Evolutionary conservation across 2,888 invertebrate species (phyloP).

Genomic region (Drosophila parthenogenetica): DNA sequence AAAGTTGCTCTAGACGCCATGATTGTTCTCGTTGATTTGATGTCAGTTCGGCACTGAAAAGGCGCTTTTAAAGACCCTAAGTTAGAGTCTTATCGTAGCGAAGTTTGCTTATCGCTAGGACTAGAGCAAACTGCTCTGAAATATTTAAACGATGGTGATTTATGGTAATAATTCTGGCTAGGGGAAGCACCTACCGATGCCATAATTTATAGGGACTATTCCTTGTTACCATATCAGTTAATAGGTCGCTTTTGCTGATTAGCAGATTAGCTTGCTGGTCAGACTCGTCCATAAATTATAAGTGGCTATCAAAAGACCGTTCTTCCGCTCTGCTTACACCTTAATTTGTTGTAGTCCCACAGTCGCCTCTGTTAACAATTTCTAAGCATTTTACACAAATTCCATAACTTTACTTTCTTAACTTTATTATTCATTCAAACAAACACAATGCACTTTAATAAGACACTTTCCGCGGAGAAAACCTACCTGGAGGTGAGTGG

Average conservation of each 20-base stretch:
- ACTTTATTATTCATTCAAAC: background rate
- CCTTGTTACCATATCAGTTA: background rate
- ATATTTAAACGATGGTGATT: conserved; percentile 25
- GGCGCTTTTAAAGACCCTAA: conserved; percentile 18
- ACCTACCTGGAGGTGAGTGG: background rate
- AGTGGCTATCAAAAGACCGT: background rate
- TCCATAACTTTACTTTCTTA: background rate
- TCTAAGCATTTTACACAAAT: background rate
- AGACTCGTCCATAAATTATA: background rate
- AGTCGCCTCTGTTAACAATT: background rate
- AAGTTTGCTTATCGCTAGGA: background rate
- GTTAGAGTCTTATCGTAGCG: conserved; percentile 11
- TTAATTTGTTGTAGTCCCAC: background rate
- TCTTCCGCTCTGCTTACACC: too few relatives aligned
- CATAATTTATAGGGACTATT: conserved; percentile 27
- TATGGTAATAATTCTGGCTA: conserved; percentile 28
- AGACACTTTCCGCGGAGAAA: background rate
- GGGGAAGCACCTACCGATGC: conserved; percentile 22
- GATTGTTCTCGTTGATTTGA: conserved; percentile 4
- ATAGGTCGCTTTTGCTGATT: conserved; percentile 8
- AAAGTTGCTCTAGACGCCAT: conserved; percentile 26
- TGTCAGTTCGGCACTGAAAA: too few relatives aligned
- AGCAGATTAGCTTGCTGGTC: background rate
- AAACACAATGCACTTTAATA: background rate
- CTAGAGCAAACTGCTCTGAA: conserved; percentile 10